Evolutionary conservation across 2,113 vertebrate species (phyloP).

Genomic region (Colinus virginianus): DNA sequence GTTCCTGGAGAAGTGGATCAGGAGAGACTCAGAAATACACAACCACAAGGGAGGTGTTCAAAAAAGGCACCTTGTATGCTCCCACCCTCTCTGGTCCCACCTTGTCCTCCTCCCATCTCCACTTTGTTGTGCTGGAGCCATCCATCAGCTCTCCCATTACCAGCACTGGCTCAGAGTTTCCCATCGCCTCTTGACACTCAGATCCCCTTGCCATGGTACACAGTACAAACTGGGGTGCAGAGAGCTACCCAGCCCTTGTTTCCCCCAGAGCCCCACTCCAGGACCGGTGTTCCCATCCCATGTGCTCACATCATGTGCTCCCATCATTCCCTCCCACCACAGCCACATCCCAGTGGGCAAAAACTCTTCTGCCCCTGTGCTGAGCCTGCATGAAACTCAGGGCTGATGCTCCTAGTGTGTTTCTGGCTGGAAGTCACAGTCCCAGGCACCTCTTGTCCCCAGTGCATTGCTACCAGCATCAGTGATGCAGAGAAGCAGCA

Average conservation of each 20-base stretch:
- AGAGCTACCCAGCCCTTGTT: rapidly evolving
- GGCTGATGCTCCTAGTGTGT: neutral
- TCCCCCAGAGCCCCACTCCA: neutral
- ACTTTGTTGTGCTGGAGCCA: neutral
- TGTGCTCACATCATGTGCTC: neutral
- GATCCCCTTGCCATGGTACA: rapidly evolving
- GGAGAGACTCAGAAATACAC: neutral
- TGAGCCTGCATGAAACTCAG: rapidly evolving
- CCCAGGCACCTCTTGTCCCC: neutral
- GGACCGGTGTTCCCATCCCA: neutral
- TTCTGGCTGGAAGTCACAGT: neutral
- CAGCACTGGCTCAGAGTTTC: too few species aligned
- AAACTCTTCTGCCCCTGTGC: rapidly evolving
- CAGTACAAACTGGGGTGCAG: rapidly evolving
- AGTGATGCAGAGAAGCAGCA: neutral
- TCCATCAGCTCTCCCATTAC: neutral
- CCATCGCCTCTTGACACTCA: rapidly evolving
- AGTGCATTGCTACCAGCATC: neutral
- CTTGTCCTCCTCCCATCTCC: neutral
- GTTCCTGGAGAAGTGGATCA: neutral
- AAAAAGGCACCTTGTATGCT: neutral
- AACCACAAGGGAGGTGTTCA: neutral
- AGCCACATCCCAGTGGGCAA: neutral
- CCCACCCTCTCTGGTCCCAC: rapidly evolving
- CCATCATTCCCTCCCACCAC: neutral